A percentile compares a stretch with the other conserved stretches of the same genome.
phyloP scores from a whole-genome alignment of 2,797 vertebrate species.

The Antrozous pallidus region DNA sequence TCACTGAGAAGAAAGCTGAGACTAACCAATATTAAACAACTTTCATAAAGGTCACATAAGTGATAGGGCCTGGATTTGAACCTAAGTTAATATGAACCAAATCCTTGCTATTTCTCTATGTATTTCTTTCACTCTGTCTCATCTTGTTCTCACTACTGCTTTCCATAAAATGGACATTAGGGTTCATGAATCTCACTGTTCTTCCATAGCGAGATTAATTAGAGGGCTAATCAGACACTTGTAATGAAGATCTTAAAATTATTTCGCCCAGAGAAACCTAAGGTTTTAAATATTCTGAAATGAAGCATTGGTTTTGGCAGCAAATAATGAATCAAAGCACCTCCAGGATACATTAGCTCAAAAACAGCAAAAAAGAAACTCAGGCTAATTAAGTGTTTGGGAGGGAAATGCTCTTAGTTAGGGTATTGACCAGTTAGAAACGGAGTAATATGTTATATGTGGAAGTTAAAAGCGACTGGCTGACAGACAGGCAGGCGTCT shows the following conservation, averaged over 20 bases:
- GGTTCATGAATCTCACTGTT: background rate
- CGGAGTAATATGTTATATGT: conserved; percentile 63
- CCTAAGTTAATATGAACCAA: background rate
- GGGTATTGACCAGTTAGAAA: conserved; percentile 55
- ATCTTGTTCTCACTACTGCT: background rate
- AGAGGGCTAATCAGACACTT: conserved; percentile 48
- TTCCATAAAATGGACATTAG: background rate
- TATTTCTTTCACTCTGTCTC: background rate
- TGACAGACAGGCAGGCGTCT: conserved; percentile 23
- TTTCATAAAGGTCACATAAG: background rate
- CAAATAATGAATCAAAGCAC: conserved; percentile 4
- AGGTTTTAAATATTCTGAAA: conserved; percentile 52
- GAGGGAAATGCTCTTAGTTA: conserved; percentile 62
- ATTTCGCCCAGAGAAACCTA: conserved; percentile 42
- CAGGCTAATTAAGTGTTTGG: conserved; percentile 2
- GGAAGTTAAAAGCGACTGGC: conserved; percentile 48
- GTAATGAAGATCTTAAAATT: conserved; percentile 44
- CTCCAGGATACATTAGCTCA: conserved; percentile 17
- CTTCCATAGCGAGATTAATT: conserved; percentile 24
- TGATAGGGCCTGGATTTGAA: background rate
- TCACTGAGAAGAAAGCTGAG: background rate
- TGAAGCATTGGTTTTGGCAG: conserved; percentile 56
- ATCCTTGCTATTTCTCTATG: background rate
- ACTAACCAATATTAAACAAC: conserved; percentile 16
- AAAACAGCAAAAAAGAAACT: conserved; percentile 19